Evolutionary conservation across 1,140 invertebrate species (phyloP).

Genomic region (Spodoptera litura): DNA sequence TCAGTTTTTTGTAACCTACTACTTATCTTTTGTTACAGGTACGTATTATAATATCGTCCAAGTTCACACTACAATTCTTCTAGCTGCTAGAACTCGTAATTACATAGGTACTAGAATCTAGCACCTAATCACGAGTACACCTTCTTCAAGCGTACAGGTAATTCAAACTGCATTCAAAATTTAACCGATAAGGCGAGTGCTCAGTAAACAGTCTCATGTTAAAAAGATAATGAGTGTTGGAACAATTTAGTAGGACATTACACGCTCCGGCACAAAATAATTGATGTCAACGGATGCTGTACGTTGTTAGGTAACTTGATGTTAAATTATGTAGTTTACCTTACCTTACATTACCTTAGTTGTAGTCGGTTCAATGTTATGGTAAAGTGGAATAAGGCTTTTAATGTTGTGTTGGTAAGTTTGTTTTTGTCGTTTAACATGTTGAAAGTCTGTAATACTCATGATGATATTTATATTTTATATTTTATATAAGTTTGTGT

Average conservation of each 20-base stretch:
- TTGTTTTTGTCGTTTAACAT: too few relatives aligned
- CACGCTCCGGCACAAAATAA: slow-evolving; percentile 1
- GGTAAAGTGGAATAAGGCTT: not conserved
- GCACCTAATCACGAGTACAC: not conserved
- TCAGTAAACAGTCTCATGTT: slow-evolving; percentile 35
- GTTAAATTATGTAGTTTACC: slow-evolving; percentile 10
- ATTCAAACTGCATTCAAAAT: slow-evolving; percentile 24
- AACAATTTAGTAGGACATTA: slow-evolving; percentile 22
- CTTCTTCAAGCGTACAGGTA: not conserved
- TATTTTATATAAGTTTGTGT: too few relatives aligned
- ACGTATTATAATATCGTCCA: not conserved
- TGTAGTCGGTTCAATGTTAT: not conserved
- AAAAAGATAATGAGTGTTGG: slow-evolving; percentile 34
- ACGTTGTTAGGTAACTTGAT: slow-evolving; percentile 28
- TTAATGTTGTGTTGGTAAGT: too few relatives aligned
- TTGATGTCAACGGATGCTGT: slow-evolving; percentile 42
- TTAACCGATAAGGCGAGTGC: slow-evolving; percentile 48
- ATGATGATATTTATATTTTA: too few relatives aligned
- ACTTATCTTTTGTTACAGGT: slow-evolving; percentile 3
- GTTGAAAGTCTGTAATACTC: too few relatives aligned
- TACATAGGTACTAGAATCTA: too few relatives aligned
- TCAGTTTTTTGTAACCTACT: not conserved
- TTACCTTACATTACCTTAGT: not conserved
- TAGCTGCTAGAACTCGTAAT: too few relatives aligned
- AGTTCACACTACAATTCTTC: not conserved